Evolutionary conservation across 1,140 invertebrate genomes (phyloP).

Genomic region (Argopecten irradians): DNA sequence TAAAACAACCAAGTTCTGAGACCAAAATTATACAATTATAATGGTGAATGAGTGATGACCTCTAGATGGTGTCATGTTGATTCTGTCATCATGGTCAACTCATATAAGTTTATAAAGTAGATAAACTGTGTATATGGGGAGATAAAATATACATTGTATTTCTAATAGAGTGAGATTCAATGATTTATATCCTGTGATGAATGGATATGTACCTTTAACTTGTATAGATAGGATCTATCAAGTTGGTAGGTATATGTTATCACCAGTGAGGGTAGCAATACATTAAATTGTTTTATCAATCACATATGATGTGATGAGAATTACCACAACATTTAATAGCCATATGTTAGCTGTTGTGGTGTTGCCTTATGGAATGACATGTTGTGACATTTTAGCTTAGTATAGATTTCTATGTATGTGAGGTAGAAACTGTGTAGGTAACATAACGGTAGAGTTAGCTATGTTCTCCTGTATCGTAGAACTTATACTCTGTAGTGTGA

Average conservation of each 20-base stretch:
- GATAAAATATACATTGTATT: no score
- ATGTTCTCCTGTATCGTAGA: not conserved
- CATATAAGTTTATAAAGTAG: no score
- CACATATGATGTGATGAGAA: not conserved
- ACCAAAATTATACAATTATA: no score
- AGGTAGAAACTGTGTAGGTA: not conserved
- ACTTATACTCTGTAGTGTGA: not conserved
- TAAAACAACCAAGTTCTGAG: no score
- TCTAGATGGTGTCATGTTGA: no score
- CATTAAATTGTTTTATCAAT: not conserved
- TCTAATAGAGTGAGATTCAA: no score
- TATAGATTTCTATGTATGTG: not conserved
- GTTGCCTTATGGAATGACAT: not conserved
- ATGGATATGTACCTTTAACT: not conserved
- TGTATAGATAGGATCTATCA: not conserved
- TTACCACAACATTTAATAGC: not conserved
- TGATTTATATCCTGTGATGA: no score
- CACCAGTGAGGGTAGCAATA: not conserved
- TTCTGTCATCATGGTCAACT: no score
- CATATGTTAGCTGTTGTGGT: not conserved
- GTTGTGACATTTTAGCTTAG: not conserved
- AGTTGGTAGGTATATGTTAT: not conserved
- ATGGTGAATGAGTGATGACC: no score
- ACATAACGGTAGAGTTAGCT: not conserved
- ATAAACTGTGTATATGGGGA: no score